phyloP scores from a whole-genome alignment of 2,797 vertebrate species.

The Octomys mimax region DNA sequence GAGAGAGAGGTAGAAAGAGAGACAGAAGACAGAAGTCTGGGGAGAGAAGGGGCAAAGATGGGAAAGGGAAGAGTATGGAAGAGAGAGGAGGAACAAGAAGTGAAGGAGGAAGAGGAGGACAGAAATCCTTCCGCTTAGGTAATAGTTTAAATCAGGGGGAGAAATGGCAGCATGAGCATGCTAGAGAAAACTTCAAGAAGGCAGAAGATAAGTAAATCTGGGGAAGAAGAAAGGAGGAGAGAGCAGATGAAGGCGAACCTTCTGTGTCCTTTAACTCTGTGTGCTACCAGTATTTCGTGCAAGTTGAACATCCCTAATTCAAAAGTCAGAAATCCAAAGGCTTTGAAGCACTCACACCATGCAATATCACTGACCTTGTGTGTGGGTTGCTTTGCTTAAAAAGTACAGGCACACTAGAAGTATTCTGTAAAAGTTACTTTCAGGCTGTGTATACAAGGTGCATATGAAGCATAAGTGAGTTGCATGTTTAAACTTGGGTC shows the following conservation, averaged over 20 bases:
- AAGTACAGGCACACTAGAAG: not conserved
- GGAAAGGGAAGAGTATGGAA: no score
- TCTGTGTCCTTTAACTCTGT: not conserved
- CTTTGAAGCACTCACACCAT: not conserved
- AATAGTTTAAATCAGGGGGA: not conserved
- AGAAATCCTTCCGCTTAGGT: not conserved
- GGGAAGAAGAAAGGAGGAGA: not conserved
- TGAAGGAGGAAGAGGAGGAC: accelerated
- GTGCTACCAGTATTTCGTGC: not conserved
- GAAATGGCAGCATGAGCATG: not conserved
- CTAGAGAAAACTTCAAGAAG: not conserved
- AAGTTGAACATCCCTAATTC: not conserved
- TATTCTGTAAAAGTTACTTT: not conserved
- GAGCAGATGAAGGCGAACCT: not conserved
- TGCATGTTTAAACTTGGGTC: not conserved
- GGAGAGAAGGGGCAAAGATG: accelerated
- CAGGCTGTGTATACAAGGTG: not conserved
- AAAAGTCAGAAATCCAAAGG: not conserved
- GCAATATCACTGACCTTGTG: not conserved
- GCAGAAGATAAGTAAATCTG: not conserved
- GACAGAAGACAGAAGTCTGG: no score
- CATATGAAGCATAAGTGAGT: not conserved
- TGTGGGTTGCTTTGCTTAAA: not conserved
- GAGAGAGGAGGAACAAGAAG: no score
- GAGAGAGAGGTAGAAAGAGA: not conserved